phyloP scores from a whole-genome alignment of 2,797 vertebrate species.

The Gymnocypris eckloni region DNA sequence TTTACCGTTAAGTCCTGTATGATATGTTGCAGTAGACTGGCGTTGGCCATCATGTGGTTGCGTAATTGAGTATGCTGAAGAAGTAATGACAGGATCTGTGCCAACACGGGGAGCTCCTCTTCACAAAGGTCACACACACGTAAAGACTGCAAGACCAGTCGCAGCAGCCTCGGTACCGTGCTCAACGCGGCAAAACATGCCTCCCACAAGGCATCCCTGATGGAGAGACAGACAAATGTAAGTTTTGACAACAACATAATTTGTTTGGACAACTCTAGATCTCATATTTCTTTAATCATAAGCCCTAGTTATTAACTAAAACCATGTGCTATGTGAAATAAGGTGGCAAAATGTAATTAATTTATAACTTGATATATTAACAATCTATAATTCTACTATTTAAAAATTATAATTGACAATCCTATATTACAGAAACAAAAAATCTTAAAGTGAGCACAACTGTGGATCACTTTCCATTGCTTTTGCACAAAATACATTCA shows the following conservation, averaged over 20 bases:
- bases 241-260: not conserved
- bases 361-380: not conserved
- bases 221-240: not conserved
- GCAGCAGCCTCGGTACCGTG: slow-evolving; percentile 87
- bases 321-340: not conserved
- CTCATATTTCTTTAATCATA: too few species aligned
- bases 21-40: slow-evolving; percentile 88
- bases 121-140: slow-evolving; percentile 83
- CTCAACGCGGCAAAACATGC: slow-evolving; percentile 87
- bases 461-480: not conserved
- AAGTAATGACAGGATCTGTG: slow-evolving; percentile 90
- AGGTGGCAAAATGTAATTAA: not conserved
- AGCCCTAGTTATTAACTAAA: too few species aligned
- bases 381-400: too few species aligned
- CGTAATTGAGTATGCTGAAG: slow-evolving; percentile 91
- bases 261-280: too few species aligned
- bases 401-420: too few species aligned
- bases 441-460: not conserved
- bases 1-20: slow-evolving; percentile 93
- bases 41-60: slow-evolving; percentile 90
- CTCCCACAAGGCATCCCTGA: slow-evolving; percentile 91
- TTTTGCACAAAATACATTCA: not conserved
- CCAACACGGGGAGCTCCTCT: slow-evolving; percentile 89
- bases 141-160: slow-evolving; percentile 89
- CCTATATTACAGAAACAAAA: not conserved